Conservation (phyloP, 2,113 vertebrate species). For the Upupa epops region DNA sequence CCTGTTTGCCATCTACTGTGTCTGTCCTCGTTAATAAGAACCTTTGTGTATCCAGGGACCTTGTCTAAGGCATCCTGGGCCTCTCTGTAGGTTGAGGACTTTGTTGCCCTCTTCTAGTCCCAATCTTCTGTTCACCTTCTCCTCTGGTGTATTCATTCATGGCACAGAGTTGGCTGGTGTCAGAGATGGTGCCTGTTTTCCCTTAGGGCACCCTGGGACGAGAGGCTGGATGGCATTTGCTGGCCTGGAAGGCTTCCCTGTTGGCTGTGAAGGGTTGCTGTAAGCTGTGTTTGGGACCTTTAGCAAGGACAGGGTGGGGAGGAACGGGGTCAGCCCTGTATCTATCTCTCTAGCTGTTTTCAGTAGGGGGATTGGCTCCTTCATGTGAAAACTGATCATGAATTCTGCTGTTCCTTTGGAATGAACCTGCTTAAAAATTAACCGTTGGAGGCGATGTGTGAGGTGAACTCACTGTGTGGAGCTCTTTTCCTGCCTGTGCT, state of each 20-base stretch:
- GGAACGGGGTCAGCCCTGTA: background rate
- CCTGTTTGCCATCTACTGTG: background rate
- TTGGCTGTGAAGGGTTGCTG: background rate
- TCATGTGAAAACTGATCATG: constrained; percentile 37
- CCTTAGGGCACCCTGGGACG: accelerated
- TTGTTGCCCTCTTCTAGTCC: background rate
- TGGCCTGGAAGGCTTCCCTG: background rate
- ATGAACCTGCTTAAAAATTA: constrained; percentile 63
- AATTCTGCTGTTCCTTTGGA: constrained; percentile 51
- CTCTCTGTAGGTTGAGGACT: background rate
- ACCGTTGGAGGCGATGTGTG: background rate
- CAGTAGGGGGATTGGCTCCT: accelerated
- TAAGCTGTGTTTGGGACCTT: background rate
- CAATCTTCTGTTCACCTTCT: too few relatives aligned
- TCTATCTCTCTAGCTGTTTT: background rate
- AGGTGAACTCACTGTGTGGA: constrained; percentile 16
- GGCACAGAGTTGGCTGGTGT: background rate
- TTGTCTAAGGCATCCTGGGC: background rate
- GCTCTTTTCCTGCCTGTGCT: background rate
- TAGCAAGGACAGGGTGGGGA: too few relatives aligned
- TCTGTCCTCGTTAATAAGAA: background rate
- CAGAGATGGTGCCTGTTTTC: background rate
- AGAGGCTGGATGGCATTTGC: background rate
- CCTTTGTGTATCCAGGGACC: background rate
- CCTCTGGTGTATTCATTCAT: background rate